phyloP scores from a whole-genome alignment of 2,113 vertebrate genomes.

The Regulus satrapa region DNA sequence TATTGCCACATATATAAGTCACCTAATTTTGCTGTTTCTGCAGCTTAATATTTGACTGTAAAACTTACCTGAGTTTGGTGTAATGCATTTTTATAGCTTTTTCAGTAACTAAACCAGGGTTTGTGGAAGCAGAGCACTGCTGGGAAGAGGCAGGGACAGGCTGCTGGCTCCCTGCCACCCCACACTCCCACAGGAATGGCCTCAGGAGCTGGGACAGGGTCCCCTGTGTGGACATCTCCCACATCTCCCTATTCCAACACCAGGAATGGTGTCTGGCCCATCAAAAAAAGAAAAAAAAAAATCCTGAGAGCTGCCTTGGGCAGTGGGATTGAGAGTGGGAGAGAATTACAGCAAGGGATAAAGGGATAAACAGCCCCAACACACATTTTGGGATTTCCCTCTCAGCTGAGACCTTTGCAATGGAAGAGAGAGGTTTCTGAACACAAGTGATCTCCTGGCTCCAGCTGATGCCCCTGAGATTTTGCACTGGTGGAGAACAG shows the following conservation, averaged over 20 bases:
- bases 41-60: neutral
- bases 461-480: fast-evolving
- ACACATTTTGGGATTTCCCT: neutral
- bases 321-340: neutral
- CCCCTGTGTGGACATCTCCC: no score
- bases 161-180: neutral
- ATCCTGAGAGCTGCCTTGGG: no score
- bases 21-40: neutral
- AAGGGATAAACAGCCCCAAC: neutral
- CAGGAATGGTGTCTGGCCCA: neutral
- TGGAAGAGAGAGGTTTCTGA: neutral
- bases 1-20: neutral
- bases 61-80: neutral
- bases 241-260: neutral
- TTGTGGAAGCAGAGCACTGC: neutral
- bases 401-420: neutral
- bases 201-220: neutral
- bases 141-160: neutral
- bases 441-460: neutral
- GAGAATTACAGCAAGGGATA: neutral
- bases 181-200: neutral
- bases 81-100: neutral
- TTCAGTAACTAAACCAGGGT: neutral
- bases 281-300: neutral
- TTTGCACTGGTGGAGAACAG: neutral